Base-by-base conservation (phyloP, 1,140 invertebrate species). In the Bilobella aurantiaca region DNA sequence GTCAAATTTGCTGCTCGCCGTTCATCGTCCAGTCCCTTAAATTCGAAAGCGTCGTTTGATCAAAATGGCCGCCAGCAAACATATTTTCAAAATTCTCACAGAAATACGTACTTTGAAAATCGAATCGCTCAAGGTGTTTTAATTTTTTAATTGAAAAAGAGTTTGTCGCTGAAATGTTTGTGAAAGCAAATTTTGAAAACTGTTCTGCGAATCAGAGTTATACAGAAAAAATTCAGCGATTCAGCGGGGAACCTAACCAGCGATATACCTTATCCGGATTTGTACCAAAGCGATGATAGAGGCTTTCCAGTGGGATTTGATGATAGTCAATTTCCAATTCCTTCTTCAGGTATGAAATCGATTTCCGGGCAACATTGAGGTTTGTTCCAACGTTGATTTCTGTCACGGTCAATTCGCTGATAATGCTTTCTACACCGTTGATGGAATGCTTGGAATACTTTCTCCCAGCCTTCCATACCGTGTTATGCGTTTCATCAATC, bases 241-340 rank as follows among this genome's bases (percentile, higher is more conserved):
- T 60, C 21, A 46, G 58, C 28, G 31, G 64, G 21, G 56, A 31
- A 29, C 2, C 30, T 34, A 58, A 23, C 2, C 85, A 87, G 14
- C 2, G 34, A 5, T n/a, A 57, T 82, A 94, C 93, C 82, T 88
- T 91, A 82, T 93, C 90, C 71, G 92, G 90, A 82, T 98, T 91
- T 78, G 94, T 93, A 76, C 89, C 87, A 82, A 97, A 90, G 82
- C 93, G 85, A 81, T 90, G 87, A 81, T 93, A 96, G 70, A 98
- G 82, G 81, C 98, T 93, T 80, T 96, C 92, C 71, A 95, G 85
- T 76, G 91, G 84, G 77, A 99, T 88, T 85, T 91, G 96, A 83
- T 99, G 96, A 81, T 91, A 93, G 80, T 98, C 95, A 78, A 97
- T 96, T 79, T 94, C 91, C 82, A 97, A 86, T 58, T 58, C 25